Conservation (phyloP, 2,113 vertebrate species). For the Conger conger region DNA sequence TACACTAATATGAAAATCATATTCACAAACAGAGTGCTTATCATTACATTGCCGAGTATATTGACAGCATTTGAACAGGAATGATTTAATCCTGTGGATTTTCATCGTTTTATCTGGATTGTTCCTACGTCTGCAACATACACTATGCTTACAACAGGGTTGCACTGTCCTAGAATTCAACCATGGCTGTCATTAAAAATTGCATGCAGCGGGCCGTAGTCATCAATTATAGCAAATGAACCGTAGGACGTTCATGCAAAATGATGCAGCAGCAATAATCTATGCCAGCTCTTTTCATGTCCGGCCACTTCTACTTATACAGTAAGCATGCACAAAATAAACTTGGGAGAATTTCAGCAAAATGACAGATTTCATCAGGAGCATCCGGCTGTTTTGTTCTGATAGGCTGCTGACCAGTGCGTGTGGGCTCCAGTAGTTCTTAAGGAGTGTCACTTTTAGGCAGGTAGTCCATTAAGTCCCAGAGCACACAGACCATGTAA, state of each 20-base stretch:
- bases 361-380: not conserved
- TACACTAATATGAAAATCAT: too few species aligned
- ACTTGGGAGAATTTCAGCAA: not conserved
- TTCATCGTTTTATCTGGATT: too few species aligned
- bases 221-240: not conserved
- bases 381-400: not conserved
- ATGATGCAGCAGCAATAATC: not conserved
- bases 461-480: not conserved
- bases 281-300: not conserved
- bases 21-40: too few species aligned
- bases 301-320: not conserved
- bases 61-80: too few species aligned
- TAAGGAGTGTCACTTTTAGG: not conserved
- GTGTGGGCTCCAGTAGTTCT: not conserved
- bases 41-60: too few species aligned
- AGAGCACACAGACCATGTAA: not conserved
- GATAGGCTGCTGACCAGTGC: not conserved
- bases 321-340: not conserved
- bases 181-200: not conserved
- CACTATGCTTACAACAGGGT: not conserved
- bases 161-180: not conserved
- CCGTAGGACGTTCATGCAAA: not conserved
- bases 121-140: too few species aligned
- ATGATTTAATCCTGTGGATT: too few species aligned
- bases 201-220: not conserved